Evolutionary conservation across 1,140 invertebrate species (phyloP).

Genomic region (Drosophila fuyamai): DNA sequence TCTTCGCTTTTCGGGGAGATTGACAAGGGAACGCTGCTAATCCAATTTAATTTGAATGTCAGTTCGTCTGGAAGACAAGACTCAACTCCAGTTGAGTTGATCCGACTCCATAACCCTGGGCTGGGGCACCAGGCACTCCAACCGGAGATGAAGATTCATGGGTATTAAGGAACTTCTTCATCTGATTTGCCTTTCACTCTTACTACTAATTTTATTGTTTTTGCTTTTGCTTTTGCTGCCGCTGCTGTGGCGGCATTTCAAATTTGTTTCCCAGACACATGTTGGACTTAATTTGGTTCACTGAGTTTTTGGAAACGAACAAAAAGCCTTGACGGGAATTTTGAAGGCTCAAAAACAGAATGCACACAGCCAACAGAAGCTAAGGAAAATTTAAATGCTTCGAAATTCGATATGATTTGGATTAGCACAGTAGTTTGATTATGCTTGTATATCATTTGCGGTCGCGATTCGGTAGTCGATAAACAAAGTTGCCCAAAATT

Average conservation of each 20-base stretch:
- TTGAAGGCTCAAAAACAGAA: slow-evolving; percentile 16
- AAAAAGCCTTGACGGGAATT: slow-evolving; percentile 17
- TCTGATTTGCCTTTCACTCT: slow-evolving; percentile 78
- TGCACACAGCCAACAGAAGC: slow-evolving; percentile 63
- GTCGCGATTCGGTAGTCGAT: slow-evolving; percentile 17
- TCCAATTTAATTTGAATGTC: slow-evolving; percentile 84
- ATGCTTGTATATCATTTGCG: slow-evolving; percentile 17
- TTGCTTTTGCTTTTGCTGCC: slow-evolving; percentile 2
- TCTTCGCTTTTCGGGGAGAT: slow-evolving; percentile 62
- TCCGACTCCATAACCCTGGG: slow-evolving; percentile 17
- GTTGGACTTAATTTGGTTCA: slow-evolving; percentile 76
- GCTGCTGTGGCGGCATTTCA: slow-evolving; percentile 59
- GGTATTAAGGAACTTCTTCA: slow-evolving; percentile 70
- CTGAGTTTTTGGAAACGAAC: slow-evolving; percentile 49
- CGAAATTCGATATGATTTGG: slow-evolving; percentile 69
- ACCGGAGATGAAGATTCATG: slow-evolving; percentile 61
- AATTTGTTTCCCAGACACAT: slow-evolving; percentile 60
- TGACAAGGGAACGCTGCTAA: slow-evolving; percentile 84
- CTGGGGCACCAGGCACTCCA: not conserved
- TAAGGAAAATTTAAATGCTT: slow-evolving; percentile 41
- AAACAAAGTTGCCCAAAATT: not conserved
- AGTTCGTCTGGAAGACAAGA: slow-evolving; percentile 83
- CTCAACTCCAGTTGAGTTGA: slow-evolving; percentile 51
- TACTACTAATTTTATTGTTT: slow-evolving; percentile 65
- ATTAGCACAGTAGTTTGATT: slow-evolving; percentile 47